Base-by-base conservation (phyloP, 2,113 vertebrate genomes). In the Chionomys nivalis region DNA sequence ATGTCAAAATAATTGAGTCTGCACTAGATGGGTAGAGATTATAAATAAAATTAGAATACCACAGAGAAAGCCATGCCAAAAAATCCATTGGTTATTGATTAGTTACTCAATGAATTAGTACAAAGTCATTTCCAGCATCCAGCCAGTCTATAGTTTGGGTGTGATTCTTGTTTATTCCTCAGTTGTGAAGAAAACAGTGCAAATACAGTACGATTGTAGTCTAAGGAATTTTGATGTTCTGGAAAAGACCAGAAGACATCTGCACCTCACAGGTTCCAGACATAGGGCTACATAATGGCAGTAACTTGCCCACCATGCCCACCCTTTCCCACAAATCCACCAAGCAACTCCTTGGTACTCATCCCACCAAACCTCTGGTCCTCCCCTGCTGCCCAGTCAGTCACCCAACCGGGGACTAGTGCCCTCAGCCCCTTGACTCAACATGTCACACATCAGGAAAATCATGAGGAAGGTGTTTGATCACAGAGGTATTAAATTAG, bases 101-200 rank as follows among this genome's bases (percentile, higher is more conserved):
- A 72, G 61, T 76, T 96, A 79, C 89, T 97, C 49, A 95, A 87
- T 44, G 76, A 88, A 94, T 97, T 44, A 95, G 44, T 73, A 87
- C 72, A 76, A 97, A 96, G 91, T 83, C 0, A 0, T 94, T 91
- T 76, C n/a, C 12, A 96, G 93, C 49, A 89, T 86, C 73, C 88
- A 78, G 5, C 81, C 94, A 94, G 92, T 77, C 73, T 95, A 63
- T 90, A 89, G 61, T 83, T 94, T 90, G n/a, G 65, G 63, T 94
- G 75, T 13, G 44, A 90, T n/a, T 95, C 94, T 77, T 65, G 36
- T 23, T 21, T 10, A 0, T 90, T 85, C 72, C 31, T 8, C 87
- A 94, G 81, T n/a, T 0, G 28, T 6, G 26, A 77, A 44, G 49
- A 82, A 65, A 92, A 83, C 88, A 31, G 85, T 89, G 75, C 47